Base-by-base conservation (phyloP, 2,113 vertebrate species). In the Azemiops feae region DNA sequence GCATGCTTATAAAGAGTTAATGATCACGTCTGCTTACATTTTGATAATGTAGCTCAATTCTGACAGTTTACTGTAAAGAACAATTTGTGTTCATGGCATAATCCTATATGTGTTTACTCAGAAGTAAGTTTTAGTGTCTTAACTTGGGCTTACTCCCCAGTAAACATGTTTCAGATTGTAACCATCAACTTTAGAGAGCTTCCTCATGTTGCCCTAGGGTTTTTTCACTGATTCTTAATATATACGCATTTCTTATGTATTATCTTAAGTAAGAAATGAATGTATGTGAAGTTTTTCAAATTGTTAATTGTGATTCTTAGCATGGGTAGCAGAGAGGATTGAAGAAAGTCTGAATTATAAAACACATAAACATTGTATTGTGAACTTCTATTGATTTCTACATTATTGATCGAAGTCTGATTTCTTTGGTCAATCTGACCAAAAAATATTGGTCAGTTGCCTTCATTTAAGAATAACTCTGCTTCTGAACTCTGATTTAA, bases 1-100 rank as follows among this genome's bases (percentile, higher is more conserved):
- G 97, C 95, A 96, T 97, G 97, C 91, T 16, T 94, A 94, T 94
- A 96, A 58, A 94, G 88, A 96, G 53, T 95, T 94, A 95, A 95
- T 96, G 92, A 91, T 96, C 92, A 95, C 95, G 96, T 89, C 94
- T 97, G 92, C 92, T 54, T 96, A 23, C 95, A 94, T 95, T 89
- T 91, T 92, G 85, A 93, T 96, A 94, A 89, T 95, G 92, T 97
- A 92, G 90, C 93, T 95, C 91, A 95, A 85, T 91, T 95, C 94
- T 95, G 92, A 96, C 92, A 87, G 87, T 94, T 94, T 96, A 94
- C 94, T 94, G 96, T 93, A 95, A 94, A 92, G 69, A 95, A 64
- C 55, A 94, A 53, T 95, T 96, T 55, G 34, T 89, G 88, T 53
- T 43, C 96, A 87, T 30, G 87, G 55, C 27, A 58, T 55, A 92